phyloP scores from a whole-genome alignment of 2,113 vertebrate genomes.

The Apteryx owenii region DNA sequence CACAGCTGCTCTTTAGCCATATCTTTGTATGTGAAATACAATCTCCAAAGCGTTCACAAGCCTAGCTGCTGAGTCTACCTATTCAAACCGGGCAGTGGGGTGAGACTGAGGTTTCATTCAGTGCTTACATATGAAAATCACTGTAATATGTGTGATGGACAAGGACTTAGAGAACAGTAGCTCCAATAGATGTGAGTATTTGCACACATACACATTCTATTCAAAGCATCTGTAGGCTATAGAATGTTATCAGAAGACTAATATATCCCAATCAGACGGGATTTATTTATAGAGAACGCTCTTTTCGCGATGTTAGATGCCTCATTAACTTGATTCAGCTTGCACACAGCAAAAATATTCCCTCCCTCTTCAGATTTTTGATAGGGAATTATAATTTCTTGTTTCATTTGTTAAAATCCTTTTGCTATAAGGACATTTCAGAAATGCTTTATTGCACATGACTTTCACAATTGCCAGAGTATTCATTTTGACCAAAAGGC shows the following conservation, averaged over 20 bases:
- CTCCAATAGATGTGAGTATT: conserved; percentile 76
- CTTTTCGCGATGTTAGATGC: conserved; percentile 85
- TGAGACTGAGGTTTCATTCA: conserved; percentile 60
- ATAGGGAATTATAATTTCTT: conserved; percentile 86
- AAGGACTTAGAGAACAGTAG: conserved; percentile 71
- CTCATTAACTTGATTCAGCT: conserved; percentile 89
- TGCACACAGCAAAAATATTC: conserved; percentile 86
- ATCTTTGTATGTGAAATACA: conserved; percentile 30
- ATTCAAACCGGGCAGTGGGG: conserved; percentile 55
- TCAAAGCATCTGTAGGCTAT: conserved; percentile 86
- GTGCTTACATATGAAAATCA: conserved; percentile 70
- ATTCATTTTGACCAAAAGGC: conserved; percentile 75
- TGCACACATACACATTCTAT: conserved; percentile 79
- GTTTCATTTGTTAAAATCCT: conserved; percentile 81
- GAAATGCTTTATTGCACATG: conserved; percentile 73
- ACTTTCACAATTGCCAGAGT: conserved; percentile 71
- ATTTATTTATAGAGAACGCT: conserved; percentile 87
- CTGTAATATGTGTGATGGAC: conserved; percentile 67
- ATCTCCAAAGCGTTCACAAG: conserved; percentile 46
- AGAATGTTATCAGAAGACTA: conserved; percentile 87
- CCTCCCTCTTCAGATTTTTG: conserved; percentile 86
- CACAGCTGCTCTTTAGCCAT: conserved; percentile 55
- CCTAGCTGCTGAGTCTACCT: conserved; percentile 52
- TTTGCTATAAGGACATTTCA: conserved; percentile 76
- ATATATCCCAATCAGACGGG: conserved; percentile 86